Evolutionary conservation across 1,140 invertebrate genomes (phyloP), one percentile per base, ranked within the genome.

Genomic region (Saxidomus purpurata): DNA sequence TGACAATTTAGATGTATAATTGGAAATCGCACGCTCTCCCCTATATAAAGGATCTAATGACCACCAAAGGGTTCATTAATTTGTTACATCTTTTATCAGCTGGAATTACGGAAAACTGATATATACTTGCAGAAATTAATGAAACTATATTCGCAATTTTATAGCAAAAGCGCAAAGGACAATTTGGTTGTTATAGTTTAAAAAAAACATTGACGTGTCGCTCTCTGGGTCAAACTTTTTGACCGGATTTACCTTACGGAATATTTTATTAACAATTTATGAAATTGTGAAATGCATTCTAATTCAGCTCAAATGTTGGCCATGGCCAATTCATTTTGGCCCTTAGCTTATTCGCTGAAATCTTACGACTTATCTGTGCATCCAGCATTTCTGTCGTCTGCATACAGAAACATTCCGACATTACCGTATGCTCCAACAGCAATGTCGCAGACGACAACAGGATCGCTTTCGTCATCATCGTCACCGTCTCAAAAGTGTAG

Each of bases 251-350:
- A n/a, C n/a, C n/a, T n/a, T n/a, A n/a, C n/a, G n/a, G n/a, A n/a
- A n/a, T n/a, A n/a, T n/a, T n/a, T n/a, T n/a, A n/a, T n/a, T n/a
- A n/a, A 34, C 11, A 67, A n/a, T 31, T 36, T n/a, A 67, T 34
- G 19, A 31, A 77, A 0, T 61, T 40, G 36, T 34, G 28, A 71
- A 74, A 85, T 85, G 83, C 83, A 85, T 31, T 67, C 67, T 25
- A 76, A 17, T 49, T 85, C 83, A 25, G 83, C 83, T 22, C 83
- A 85, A 15, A 85, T 85, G 83, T 43, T 85, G 40, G 83, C 83
- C 11, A 85, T 85, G 83, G 83, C 83, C 36, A 85, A 85, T 25
- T 49, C 83, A 1, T 85, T 85, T 31, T 85, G 83, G 83, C 83
- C 83, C 8, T 59, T 85, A 19, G 83, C 83, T 34, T 85, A 85